Evolutionary conservation across 2,888 invertebrate species (phyloP).

Genomic region (Blastobasis adustella): DNA sequence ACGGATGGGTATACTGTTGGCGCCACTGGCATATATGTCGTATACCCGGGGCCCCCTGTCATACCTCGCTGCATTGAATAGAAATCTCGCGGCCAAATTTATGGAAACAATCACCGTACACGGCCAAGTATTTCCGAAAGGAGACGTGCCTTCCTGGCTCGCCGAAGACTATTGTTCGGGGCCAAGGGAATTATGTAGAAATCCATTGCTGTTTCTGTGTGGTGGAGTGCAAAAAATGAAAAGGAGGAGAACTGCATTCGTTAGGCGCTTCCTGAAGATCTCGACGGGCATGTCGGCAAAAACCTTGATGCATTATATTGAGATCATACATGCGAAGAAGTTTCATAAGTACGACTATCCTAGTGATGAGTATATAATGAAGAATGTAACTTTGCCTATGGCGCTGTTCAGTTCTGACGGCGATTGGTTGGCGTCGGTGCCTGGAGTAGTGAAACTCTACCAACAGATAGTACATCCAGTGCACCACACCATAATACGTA

Average conservation of each 20-base stretch:
- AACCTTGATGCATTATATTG: constrained; percentile 49
- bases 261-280: constrained; percentile 34
- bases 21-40: constrained; percentile 44
- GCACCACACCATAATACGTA: constrained; percentile 40
- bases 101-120: constrained; percentile 28
- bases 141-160: constrained; percentile 36
- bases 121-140: constrained; percentile 40
- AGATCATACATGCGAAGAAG: constrained; percentile 35
- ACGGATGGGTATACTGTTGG: constrained; percentile 42
- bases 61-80: constrained; percentile 25
- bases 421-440: constrained; percentile 39
- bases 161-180: constrained; percentile 37
- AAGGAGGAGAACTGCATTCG: constrained; percentile 28
- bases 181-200: constrained; percentile 34
- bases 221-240: constrained; percentile 27
- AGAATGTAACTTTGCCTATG: constrained; percentile 36
- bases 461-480: constrained; percentile 39
- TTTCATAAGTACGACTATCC: constrained; percentile 39
- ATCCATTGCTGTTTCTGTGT: constrained; percentile 46
- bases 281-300: constrained; percentile 51
- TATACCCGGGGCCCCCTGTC: constrained; percentile 38
- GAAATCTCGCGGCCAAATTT: constrained; percentile 24
- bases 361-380: constrained; percentile 27
- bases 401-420: constrained; percentile 43
- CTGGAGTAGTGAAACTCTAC: constrained; percentile 39